These are phyloP conservation scores for Remorina albescens DNA, from an alignment of 2,797 vertebrate species.

Conservation along the genomic window DNA sequence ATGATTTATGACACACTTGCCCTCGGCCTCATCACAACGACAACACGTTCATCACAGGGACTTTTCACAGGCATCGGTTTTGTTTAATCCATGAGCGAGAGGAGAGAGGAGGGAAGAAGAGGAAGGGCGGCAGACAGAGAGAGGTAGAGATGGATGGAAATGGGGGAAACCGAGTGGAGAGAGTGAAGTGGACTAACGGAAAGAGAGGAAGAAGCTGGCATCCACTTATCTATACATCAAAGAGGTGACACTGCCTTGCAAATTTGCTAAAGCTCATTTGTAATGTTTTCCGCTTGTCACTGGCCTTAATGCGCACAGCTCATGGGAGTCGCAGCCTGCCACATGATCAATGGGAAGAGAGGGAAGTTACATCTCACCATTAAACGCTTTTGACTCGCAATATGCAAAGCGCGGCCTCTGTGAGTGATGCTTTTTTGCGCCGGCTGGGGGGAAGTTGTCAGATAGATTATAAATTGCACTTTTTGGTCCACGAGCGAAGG, in stretches of 20 bases:
- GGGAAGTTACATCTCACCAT: slow-evolving; percentile 82
- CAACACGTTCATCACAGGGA: slow-evolving; percentile 66
- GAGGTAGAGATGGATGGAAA: slow-evolving; percentile 49
- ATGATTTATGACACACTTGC: slow-evolving; percentile 71
- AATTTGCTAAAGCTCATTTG: slow-evolving; percentile 82
- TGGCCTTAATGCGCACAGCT: slow-evolving; percentile 79
- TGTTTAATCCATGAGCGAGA: slow-evolving; percentile 68
- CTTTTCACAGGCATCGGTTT: slow-evolving; percentile 66
- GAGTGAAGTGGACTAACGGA: slow-evolving; percentile 20
- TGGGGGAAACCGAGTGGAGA: slow-evolving; percentile 9
- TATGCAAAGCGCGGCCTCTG: slow-evolving; percentile 74
- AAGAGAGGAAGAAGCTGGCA: slow-evolving; percentile 34
- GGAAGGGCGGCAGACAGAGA: slow-evolving; percentile 26
- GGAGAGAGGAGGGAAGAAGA: slow-evolving; percentile 19
- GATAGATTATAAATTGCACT: slow-evolving; percentile 79
- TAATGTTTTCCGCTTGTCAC: slow-evolving; percentile 84
- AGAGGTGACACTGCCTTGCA: slow-evolving; percentile 67
- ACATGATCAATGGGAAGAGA: slow-evolving; percentile 83
- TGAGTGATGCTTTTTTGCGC: slow-evolving; percentile 78
- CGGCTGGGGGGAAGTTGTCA: slow-evolving; percentile 74
- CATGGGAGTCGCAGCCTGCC: slow-evolving; percentile 76
- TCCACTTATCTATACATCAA: slow-evolving; percentile 72
- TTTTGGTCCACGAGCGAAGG: slow-evolving; percentile 67
- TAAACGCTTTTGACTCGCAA: slow-evolving; percentile 80
- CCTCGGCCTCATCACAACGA: slow-evolving; percentile 58